phyloP scores from a whole-genome alignment of 2,113 vertebrate species.

The Himantopus leucocephalus region DNA sequence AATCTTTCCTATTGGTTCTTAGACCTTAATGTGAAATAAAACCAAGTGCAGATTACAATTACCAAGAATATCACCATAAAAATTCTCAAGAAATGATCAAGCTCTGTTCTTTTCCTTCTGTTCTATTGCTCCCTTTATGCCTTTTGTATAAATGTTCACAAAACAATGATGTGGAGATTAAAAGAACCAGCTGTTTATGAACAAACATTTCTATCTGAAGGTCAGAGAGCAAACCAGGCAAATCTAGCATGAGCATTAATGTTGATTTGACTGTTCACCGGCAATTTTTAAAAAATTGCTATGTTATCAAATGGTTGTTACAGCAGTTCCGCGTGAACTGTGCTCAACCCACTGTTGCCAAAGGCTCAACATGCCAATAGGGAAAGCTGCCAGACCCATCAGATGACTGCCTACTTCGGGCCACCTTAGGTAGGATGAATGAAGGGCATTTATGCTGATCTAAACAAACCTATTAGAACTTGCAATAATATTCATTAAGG shows the following conservation, averaged over 20 bases:
- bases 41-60: neutral
- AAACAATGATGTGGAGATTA: neutral
- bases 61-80: neutral
- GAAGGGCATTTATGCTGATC: neutral
- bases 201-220: slow-evolving; percentile 21
- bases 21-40: slow-evolving; percentile 16
- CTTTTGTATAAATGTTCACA: slow-evolving; percentile 7
- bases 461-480: slow-evolving; percentile 16
- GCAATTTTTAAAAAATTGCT: neutral
- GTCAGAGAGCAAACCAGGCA: neutral
- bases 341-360: neutral
- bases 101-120: neutral
- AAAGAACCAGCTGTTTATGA: slow-evolving; percentile 18
- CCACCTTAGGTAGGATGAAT: neutral
- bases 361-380: neutral
- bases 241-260: neutral
- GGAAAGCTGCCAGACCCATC: neutral
- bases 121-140: neutral
- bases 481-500: slow-evolving; percentile 11
- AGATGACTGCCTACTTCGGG: neutral
- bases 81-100: neutral
- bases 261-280: neutral
- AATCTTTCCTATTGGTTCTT: neutral
- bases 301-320: neutral
- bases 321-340: neutral